These are phyloP conservation scores for Anthrax anthrax DNA, from an alignment of 2,888 invertebrate species.

Conservation along the genomic window DNA sequence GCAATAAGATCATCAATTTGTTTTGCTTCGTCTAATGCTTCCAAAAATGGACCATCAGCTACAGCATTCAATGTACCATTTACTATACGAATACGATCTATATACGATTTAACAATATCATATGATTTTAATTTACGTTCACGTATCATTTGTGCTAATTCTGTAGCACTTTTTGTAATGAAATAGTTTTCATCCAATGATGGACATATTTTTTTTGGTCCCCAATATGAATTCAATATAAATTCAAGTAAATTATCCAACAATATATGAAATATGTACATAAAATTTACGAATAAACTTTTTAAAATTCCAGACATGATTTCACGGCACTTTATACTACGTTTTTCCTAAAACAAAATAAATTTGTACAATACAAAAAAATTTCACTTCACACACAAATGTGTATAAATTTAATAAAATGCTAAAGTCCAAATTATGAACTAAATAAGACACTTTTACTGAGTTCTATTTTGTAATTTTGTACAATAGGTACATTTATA, in stretches of 20 bases:
- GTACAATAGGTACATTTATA: too few relatives aligned
- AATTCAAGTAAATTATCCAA: conserved; percentile 23
- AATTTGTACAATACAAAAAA: too few relatives aligned
- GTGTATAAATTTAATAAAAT: too few relatives aligned
- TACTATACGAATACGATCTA: conserved; percentile 54
- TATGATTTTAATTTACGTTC: conserved; percentile 48
- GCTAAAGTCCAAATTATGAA: too few relatives aligned
- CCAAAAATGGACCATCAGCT: conserved; percentile 63
- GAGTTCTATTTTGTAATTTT: too few relatives aligned
- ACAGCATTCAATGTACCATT: conserved; percentile 70
- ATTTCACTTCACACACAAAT: too few relatives aligned
- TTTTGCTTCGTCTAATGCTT: conserved; percentile 63
- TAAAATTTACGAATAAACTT: conserved; percentile 2
- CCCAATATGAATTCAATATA: conserved; percentile 24
- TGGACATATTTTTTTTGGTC: conserved; percentile 21
- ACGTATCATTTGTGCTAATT: conserved; percentile 52
- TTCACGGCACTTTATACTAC: conserved; percentile 1
- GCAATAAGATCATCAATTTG: conserved; percentile 54
- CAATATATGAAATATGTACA: conserved; percentile 19
- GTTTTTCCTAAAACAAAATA: not conserved
- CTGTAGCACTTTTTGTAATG: conserved; percentile 48
- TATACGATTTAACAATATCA: conserved; percentile 56
- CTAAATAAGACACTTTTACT: too few relatives aligned
- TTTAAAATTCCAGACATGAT: conserved; percentile 3
- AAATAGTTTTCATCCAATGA: conserved; percentile 17